These are phyloP conservation scores for Tetragnatha versicolor DNA, from an alignment of 1,140 invertebrate genomes.

Conservation along the genomic window DNA sequence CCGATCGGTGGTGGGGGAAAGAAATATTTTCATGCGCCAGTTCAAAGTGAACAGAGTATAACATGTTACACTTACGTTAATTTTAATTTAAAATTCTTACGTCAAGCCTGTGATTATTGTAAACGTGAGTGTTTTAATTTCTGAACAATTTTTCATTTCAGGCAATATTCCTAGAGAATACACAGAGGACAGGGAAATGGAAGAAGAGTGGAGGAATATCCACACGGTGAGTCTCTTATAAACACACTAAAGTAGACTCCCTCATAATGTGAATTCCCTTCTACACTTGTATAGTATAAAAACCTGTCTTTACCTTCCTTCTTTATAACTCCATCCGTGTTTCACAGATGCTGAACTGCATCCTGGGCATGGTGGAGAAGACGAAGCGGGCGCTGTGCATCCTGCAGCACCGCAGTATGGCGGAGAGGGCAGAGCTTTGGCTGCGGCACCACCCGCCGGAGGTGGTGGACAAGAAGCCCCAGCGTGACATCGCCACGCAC, in stretches of 20 bases:
- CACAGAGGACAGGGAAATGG: constrained; percentile 60
- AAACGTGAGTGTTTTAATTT: too few relatives aligned
- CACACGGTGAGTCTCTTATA: constrained; percentile 73
- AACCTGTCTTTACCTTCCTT: too few relatives aligned
- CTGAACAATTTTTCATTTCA: too few relatives aligned
- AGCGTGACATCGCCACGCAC: constrained; percentile 77
- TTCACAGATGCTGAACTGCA: constrained; percentile 91
- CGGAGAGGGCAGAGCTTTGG: constrained; percentile 60
- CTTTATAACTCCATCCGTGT: too few relatives aligned
- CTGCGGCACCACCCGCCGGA: constrained; percentile 63
- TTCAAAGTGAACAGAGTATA: too few relatives aligned
- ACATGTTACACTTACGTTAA: too few relatives aligned
- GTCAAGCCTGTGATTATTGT: too few relatives aligned
- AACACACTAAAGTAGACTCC: too few relatives aligned
- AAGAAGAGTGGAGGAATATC: constrained; percentile 88
- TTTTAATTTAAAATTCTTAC: too few relatives aligned
- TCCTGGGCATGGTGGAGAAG: constrained; percentile 95
- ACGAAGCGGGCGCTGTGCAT: constrained; percentile 90
- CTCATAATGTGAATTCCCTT: too few relatives aligned
- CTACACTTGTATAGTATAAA: background rate
- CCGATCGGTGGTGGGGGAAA: too few relatives aligned
- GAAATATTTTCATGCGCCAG: too few relatives aligned
- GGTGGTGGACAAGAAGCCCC: constrained; percentile 65
- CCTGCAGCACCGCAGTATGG: constrained; percentile 77
- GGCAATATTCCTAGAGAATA: constrained; percentile 46